Base-by-base conservation (phyloP, 1,140 invertebrate species). In the Elymnias hypermnestra region DNA sequence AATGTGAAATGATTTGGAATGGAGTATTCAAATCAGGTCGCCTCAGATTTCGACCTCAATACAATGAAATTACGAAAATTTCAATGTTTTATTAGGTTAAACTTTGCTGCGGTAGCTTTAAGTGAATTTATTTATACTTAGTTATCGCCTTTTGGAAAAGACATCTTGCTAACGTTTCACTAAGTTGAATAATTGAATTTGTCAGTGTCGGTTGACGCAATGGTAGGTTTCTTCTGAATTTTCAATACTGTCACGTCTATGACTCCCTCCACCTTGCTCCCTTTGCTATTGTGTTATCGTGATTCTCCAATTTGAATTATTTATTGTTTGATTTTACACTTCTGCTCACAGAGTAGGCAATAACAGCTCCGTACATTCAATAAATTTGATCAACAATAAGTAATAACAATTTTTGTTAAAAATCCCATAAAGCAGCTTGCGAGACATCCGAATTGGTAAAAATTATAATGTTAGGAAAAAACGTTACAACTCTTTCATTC, bases 131-230 rank as follows among this genome's bases (percentile, higher is more conserved):
- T 85, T 74, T 73, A 67, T 85, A 85, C 78, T 83, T 83, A 83
- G 78, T 83, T 84, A 85, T 83, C 67, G 76, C 68, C 68, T 71
- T 66, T 57, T 64, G 53, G 72, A 78, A 72, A 77, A 83, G 76
- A 83, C 76, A 77, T 84, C 75, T 82, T 72, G 72, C 72, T 82
- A 82, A 83, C 82, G 73, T 82, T 83, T 79, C 75, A 67, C 65
- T 82, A 82, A 83, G 70, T 85, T 78, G 78, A 83, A 82, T 85
- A 85, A 85, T 85, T 79, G 73, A 78, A 82, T 85, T 83, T 85
- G 78, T 82, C 82, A 85, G 53, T 63, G 63, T 63, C 67, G 77
- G 69, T 82, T 83, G 81, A 77, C 78, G 66, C 69, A 69, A 49
- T 53, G 57, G 56, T 51, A 73, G 73, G 71, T 79, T 83, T 81